These are phyloP conservation scores for Diabrotica undecimpunctata DNA, from an alignment of 1,140 invertebrate species.

Conservation along the genomic window DNA sequence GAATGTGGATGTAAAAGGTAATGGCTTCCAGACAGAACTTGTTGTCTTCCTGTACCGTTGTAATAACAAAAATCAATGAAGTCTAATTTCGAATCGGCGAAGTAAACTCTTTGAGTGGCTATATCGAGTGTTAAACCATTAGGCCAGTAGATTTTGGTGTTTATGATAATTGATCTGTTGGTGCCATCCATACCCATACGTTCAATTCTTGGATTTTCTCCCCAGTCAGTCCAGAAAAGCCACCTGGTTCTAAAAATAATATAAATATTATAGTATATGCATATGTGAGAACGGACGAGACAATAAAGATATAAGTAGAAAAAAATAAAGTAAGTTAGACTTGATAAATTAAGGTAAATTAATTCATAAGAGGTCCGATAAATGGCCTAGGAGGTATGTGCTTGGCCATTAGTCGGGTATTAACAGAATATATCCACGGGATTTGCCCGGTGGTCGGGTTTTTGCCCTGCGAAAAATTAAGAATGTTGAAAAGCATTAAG, in stretches of 20 bases:
- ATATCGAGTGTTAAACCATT: constrained; percentile 95
- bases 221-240: constrained; percentile 98
- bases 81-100: constrained; percentile 96
- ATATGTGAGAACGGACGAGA: no score
- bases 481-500: no score
- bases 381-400: no score
- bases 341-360: no score
- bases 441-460: no score
- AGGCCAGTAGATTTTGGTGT: constrained; percentile 97
- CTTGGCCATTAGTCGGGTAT: no score
- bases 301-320: no score
- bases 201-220: constrained; percentile 94
- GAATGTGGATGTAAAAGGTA: constrained; percentile 95
- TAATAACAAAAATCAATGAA: constrained; percentile 99
- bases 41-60: constrained; percentile 84
- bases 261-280: no score
- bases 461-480: no score
- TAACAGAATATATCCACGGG: no score
- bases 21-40: constrained; percentile 82
- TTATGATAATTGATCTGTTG: constrained; percentile 81
- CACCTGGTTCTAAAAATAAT: constrained; percentile 59
- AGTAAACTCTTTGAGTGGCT: constrained; percentile 90
- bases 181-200: constrained; percentile 93
- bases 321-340: no score
- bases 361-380: no score